Evolutionary conservation across 2,888 invertebrate species (phyloP), one percentile per base, ranked within the genome.

Genomic region (Tolmerus cingulatus): DNA sequence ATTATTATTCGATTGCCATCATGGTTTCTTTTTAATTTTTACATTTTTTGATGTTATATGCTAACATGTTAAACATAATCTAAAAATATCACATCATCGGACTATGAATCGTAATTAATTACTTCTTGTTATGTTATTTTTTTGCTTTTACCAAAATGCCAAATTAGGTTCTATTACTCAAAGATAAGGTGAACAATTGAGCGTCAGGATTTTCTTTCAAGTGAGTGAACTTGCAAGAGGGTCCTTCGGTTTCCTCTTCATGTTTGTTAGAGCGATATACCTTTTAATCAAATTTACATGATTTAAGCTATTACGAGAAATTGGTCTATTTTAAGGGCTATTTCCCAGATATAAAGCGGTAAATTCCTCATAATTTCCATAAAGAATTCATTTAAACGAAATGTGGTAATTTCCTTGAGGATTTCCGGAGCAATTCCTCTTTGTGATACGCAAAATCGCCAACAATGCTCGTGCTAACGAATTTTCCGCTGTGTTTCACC

Each of bases 351-450:
- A 79, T 79, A 46, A 79, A 46, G 30, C 55, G 79, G 27, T 79
- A 79, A 78, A 79, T 79, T 46, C 14, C 51, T 9, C 7, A 79
- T 57, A 23, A 82, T 82, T 82, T 82, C 57, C 82, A 82, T 82
- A 82, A 55, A 57, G 66, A 37, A 82, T 57, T 82, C 82, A 82
- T 82, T 82, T 55, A 82, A 40, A 57, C 82, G 82, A 82, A 82
- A 30, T 82, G 34, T 82, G 34, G 16, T 55, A 66, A 82, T 82
- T 82, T 82, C 66, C 82, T 82, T 30, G 19, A 82, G 82, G 57
- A 82, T 82, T 37, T 82, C 82, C 82, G 46, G 57, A 82, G 82
- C 82, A 57, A 57, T 82, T 82, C 57, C 19, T 57, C 19, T 16
- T 82, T 37, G 27, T 82, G 57, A 66, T 82, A 82, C n/a, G 66